Evolutionary conservation across 1,140 invertebrate genomes (phyloP), one percentile per base, ranked within the genome.

Genomic region (Heliconius eleuchia): DNA sequence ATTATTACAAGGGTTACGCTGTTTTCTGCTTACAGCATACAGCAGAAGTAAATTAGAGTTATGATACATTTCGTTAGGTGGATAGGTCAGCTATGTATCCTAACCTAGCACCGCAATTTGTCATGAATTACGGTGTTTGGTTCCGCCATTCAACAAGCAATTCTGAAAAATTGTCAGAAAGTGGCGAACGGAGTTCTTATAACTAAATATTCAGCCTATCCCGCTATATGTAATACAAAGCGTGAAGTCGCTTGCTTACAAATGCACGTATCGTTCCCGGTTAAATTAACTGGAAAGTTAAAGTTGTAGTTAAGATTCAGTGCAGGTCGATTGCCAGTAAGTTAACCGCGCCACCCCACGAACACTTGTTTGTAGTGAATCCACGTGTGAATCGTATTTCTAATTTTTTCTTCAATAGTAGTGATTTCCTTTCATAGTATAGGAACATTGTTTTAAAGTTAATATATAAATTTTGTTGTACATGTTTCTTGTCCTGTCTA

Each of bases 231-330:
- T 23, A 23, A 23, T 7, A 19, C 18, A 57, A 57, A 23, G 55
- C 55, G 55, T 57, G 55, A 57, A 55, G 55, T 57, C 55, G 55
- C 55, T 57, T 3, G n/a, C 55, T 57, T 57, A 71, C 52, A 57
- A 57, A 66, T 66, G 77, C 77, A 76, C 52, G 74, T 79, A 75
- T 71, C 72, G 76, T 39, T 42, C 83, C 81, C 84, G 87, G 85
- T 89, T 92, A 89, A 91, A 92, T 89, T 66, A 30, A 66, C 60
- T 23, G 60, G 60, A 66, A 66, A 66, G 60, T 87, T 85, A 86
- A 83, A 86, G 87, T 84, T 87, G 85, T 86, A 84, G 87, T 91
- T 90, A 88, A 91, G 85, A 90, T 89, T 87, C 87, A 82, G 78
- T 85, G 82, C 87, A 84, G 85, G 87, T 88, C 81, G 79, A 80